phyloP scores from a whole-genome alignment of 2,797 vertebrate species.

The Spinus pinus region DNA sequence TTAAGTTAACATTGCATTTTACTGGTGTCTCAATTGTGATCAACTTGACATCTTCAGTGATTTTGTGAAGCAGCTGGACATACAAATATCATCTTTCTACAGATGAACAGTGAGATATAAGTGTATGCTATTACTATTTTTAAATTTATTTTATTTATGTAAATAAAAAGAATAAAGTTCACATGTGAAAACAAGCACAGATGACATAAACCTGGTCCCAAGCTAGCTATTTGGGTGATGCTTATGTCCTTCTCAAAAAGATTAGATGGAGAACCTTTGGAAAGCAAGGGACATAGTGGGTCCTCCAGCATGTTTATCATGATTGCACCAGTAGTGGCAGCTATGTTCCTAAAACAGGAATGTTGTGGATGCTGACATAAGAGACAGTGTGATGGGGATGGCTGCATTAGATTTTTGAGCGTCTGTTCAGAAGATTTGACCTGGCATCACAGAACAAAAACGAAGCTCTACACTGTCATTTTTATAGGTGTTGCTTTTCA shows the following conservation, averaged over 20 bases:
- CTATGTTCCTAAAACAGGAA: background rate
- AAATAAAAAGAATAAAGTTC: background rate
- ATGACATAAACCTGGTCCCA: background rate
- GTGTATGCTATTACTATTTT: background rate
- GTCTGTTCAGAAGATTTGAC: background rate
- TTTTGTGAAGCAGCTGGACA: background rate
- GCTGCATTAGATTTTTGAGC: background rate
- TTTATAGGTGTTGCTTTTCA: slow-evolving; percentile 4
- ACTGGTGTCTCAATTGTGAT: background rate
- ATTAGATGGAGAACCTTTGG: background rate
- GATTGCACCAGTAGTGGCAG: background rate
- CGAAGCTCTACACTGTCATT: background rate
- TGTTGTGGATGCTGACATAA: background rate
- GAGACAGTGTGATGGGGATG: background rate
- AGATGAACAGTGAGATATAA: background rate
- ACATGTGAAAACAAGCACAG: background rate
- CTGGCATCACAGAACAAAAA: background rate
- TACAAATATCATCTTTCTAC: background rate
- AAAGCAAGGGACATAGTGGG: background rate
- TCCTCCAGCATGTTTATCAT: background rate
- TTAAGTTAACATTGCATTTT: background rate
- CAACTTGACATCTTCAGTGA: background rate
- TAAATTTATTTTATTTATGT: background rate
- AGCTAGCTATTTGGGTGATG: background rate
- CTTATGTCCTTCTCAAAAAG: background rate